phyloP scores from a whole-genome alignment of 2,113 vertebrate species.

The Saguinus midas region DNA sequence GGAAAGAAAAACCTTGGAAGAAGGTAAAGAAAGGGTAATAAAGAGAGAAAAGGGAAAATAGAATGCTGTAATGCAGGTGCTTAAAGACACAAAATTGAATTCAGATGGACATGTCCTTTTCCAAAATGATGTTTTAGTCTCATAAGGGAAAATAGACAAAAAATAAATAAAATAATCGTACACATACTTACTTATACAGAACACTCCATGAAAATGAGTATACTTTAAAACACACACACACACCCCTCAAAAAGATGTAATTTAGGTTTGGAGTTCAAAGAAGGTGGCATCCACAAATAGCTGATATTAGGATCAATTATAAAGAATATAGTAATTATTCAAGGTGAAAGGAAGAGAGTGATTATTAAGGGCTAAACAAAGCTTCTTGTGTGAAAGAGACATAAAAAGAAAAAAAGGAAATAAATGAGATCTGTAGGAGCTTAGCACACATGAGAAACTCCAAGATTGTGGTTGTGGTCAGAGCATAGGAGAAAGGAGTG shows the following conservation, averaged over 20 bases:
- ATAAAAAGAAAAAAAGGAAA: background rate
- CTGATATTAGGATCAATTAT: background rate
- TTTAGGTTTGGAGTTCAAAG: background rate
- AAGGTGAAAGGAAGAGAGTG: background rate
- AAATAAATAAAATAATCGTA: background rate
- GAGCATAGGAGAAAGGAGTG: background rate
- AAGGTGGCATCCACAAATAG: background rate
- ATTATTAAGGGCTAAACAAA: background rate
- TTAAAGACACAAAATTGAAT: background rate
- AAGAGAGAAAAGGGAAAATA: background rate
- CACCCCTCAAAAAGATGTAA: too few species aligned
- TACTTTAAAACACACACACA: background rate
- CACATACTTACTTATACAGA: background rate
- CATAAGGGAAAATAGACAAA: background rate
- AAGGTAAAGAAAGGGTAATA: background rate
- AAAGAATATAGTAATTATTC: background rate
- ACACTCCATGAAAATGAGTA: background rate
- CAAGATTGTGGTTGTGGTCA: background rate
- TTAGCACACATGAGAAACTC: background rate
- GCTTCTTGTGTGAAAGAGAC: background rate
- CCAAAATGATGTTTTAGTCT: background rate
- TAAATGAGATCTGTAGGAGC: background rate
- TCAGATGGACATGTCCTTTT: background rate
- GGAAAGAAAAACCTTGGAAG: background rate
- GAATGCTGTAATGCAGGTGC: background rate